phyloP scores from a whole-genome alignment of 2,113 vertebrate genomes.

The Nycticryphes semicollaris region DNA sequence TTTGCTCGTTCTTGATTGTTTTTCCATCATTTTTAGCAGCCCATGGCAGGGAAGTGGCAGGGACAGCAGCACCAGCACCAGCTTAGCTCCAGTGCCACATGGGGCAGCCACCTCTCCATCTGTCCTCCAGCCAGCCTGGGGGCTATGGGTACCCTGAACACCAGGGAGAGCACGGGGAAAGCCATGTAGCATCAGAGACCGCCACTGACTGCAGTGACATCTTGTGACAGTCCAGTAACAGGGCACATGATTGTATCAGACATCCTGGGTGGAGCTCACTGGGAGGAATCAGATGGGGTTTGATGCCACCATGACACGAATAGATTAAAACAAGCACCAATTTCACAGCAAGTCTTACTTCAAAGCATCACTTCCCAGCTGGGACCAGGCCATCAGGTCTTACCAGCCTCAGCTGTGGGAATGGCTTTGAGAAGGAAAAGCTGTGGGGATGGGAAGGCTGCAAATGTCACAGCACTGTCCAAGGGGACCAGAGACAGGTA shows the following conservation, averaged over 20 bases:
- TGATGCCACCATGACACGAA: background rate
- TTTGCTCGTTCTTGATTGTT: background rate
- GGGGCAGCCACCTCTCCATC: background rate
- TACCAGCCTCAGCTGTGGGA: background rate
- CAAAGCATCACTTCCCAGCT: background rate
- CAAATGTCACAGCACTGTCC: background rate
- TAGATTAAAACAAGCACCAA: background rate
- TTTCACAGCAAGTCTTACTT: background rate
- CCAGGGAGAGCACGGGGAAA: background rate
- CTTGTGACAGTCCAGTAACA: background rate
- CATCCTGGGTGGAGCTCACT: background rate
- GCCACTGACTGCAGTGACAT: background rate
- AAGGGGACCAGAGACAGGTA: background rate
- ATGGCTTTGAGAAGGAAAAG: background rate
- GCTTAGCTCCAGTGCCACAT: background rate
- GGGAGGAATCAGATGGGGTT: background rate
- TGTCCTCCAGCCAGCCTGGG: background rate
- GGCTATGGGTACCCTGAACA: background rate
- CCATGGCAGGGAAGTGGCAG: background rate
- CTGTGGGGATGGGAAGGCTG: fast-evolving
- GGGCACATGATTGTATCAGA: background rate
- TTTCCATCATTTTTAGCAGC: background rate
- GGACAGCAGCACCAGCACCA: background rate
- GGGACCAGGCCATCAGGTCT: background rate
- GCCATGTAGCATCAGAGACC: background rate